Evolutionary conservation across 35 echinoderm and acorn worm species (phyloP), one percentile per base, ranked within the genome.

Genomic region (Nesometra sesokonis): DNA sequence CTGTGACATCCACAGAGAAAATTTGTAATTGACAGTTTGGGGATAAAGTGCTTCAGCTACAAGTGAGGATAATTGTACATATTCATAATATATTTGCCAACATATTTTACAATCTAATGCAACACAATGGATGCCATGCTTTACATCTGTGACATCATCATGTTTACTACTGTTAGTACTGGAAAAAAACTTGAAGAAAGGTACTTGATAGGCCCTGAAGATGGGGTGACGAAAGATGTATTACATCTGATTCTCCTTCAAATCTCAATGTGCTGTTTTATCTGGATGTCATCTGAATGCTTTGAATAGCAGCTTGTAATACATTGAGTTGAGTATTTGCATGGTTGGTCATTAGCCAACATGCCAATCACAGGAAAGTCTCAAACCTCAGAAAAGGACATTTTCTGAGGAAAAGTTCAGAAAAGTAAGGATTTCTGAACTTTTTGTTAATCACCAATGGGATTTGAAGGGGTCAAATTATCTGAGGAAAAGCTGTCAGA

Each of bases 261-360:
- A 86, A 86, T 32, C 47, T 34, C 77, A 86, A 33, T 3, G 77
- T 76, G 21, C 31, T 76, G 85, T 78, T 86, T 21, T 52, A 43
- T 33, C 19, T 86, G 15, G 33, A 86, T 36, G 0, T 86, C 21
- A 32, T 86, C 21, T 31, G 67, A 76, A 77, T 86, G n/a, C 32
- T 31, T 43, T 52, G 67, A 77, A 86, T 86, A 11, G 46, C 77
- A 52, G 67, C 67, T 3, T 43, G 85, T 35, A 86, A 19, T 36
- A 86, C 76, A 78, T 86, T 86, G 29, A 77, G 52, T 37, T 86
- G 85, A 34, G 85, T 86, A 86, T 29, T 34, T 78, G 76, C 85
- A 86, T 21, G 85, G 77, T 29, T 35, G 15, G n/a, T 86, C 85
- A 19, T 43, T 86, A 29, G 30, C 67, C 19, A 34, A 43, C 15